These are phyloP conservation scores for Carcina quercana DNA, from an alignment of 2,888 invertebrate species.

Conservation along the genomic window DNA sequence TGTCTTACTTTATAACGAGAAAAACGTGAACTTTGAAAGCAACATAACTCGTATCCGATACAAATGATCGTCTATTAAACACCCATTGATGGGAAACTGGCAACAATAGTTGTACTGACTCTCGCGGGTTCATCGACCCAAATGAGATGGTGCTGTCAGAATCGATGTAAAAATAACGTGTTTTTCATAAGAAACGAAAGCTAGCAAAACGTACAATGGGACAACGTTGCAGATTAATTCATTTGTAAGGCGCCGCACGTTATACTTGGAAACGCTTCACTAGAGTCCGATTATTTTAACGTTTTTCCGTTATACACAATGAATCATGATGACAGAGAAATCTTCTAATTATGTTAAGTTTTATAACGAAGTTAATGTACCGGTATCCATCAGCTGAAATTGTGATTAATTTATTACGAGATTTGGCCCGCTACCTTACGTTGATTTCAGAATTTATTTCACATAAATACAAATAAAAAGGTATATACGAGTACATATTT, in stretches of 20 bases:
- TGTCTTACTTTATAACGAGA: not conserved
- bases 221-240: slow-evolving; percentile 35
- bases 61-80: slow-evolving; percentile 20
- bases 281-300: slow-evolving; percentile 46
- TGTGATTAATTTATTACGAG: too few species aligned
- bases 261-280: slow-evolving; percentile 53
- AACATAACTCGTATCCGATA: slow-evolving; percentile 13
- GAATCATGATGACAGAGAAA: slow-evolving; percentile 39
- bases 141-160: too few species aligned
- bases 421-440: too few species aligned
- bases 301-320: slow-evolving; percentile 35
- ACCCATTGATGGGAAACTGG: slow-evolving; percentile 40
- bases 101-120: too few species aligned
- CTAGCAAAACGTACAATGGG: slow-evolving; percentile 45
- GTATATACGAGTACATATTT: too few species aligned
- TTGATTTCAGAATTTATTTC: too few species aligned
- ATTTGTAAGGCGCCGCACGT: slow-evolving; percentile 31
- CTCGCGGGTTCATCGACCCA: too few species aligned
- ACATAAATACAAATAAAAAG: too few species aligned
- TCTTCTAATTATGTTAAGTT: slow-evolving; percentile 23
- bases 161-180: slow-evolving; percentile 23
- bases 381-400: too few species aligned
- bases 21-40: not conserved
- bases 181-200: slow-evolving; percentile 54
- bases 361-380: too few species aligned